These are phyloP conservation scores for Macaca nemestrina DNA, from an alignment of 2,113 vertebrate genomes.

Conservation along the genomic window DNA sequence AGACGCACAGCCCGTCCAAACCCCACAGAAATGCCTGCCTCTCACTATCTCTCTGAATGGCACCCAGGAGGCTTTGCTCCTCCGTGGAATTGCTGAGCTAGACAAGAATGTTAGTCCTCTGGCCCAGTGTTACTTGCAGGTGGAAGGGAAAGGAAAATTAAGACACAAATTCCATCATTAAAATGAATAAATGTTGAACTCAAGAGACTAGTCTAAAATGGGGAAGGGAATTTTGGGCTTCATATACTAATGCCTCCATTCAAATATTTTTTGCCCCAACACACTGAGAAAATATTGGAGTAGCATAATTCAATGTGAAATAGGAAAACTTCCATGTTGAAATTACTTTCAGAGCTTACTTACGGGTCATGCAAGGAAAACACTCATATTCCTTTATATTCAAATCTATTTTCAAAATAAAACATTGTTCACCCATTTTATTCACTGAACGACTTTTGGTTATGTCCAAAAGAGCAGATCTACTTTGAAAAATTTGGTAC, in stretches of 20 bases:
- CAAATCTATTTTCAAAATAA: neutral
- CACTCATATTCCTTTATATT: neutral
- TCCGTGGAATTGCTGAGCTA: constrained; percentile 44
- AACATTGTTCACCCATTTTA: neutral
- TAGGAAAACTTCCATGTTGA: neutral
- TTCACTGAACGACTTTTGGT: neutral
- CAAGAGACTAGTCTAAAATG: constrained; percentile 26
- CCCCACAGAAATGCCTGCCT: constrained; percentile 33
- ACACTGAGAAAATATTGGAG: neutral
- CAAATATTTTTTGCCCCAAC: neutral
- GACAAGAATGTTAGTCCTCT: constrained; percentile 45
- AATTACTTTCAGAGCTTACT: constrained; percentile 20
- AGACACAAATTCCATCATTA: constrained; percentile 62
- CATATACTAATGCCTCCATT: neutral
- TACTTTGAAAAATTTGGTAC: neutral
- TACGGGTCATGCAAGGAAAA: neutral
- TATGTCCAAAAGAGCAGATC: neutral
- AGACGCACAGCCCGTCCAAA: neutral
- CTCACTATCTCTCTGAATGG: constrained; percentile 24
- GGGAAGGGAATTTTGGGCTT: constrained; percentile 28
- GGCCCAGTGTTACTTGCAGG: constrained; percentile 43
- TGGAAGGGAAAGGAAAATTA: constrained; percentile 67
- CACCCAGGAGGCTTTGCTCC: constrained; percentile 46
- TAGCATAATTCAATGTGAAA: constrained; percentile 14
- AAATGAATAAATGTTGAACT: constrained; percentile 42